Base-by-base conservation (phyloP, 2,113 vertebrate genomes). In the Zosterops borbonicus region DNA sequence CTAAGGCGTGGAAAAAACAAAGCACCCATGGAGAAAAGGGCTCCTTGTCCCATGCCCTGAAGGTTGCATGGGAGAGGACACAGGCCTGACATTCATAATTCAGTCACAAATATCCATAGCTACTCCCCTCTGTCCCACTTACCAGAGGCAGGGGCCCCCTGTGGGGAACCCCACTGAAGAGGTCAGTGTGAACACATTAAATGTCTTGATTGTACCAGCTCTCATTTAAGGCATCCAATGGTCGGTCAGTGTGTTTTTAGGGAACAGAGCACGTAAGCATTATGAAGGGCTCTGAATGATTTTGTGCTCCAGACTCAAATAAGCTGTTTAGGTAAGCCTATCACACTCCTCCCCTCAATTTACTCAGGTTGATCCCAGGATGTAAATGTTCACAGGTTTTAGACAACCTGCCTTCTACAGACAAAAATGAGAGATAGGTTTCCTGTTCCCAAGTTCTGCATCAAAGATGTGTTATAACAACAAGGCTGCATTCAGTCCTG, bases 91-190 rank as follows among this genome's bases (percentile, higher is more conserved):
- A 41, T 89, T 92, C 88, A 82, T 68, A 92, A 83, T 87, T 84
- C 35, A 83, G 68, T 64, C 73, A 89, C 50, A 60, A 74, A 94
- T 92, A 91, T 84, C 88, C 90, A 76, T 12, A 89, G 60, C 63
- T 91, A 55, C 75, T 88, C 75, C 53, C 59, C 74, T 95, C 60
- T 63, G 29, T 69, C 67, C 67, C 79, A 78, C 14, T 63, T 33
- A 95, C 21, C 7, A 14, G 33, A 83, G 58, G 59, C 73, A 62
- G 27, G 44, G 94, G 60, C 16, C 83, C 49, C 74, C 87, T 88
- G 58, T 2, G 5, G 77, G 64, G 74, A 83, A 35, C 16, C 29
- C 17, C 84, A 50, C 53, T 65, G 39, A 68, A 70, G 62, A 92
- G 86, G 68, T 87, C 67, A 91, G 62, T 27, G 5, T 52, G 56